phyloP scores from a whole-genome alignment of 2,888 invertebrate species.

The Silvanus unidentatus region DNA sequence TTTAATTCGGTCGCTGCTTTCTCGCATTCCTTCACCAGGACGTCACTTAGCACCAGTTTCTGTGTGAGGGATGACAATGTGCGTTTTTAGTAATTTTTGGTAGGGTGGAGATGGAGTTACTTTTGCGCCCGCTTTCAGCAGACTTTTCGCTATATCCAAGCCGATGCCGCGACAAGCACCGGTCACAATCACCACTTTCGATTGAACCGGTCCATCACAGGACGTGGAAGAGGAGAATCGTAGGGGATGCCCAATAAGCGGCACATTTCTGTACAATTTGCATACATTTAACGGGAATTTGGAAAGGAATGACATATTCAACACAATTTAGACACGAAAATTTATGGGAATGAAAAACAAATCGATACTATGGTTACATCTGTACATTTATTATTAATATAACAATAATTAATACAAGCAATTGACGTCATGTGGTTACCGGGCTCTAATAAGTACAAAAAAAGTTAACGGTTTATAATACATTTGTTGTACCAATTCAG shows the following conservation, averaged over 20 bases:
- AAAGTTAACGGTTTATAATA: not conserved
- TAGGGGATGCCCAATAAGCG: too few relatives aligned
- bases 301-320: too few relatives aligned
- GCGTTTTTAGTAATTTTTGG: too few relatives aligned
- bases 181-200: slow-evolving; percentile 63
- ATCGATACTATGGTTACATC: too few relatives aligned
- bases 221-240: not conserved
- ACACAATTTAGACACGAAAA: too few relatives aligned
- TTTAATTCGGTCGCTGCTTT: slow-evolving; percentile 45
- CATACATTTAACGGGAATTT: too few relatives aligned
- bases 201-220: slow-evolving; percentile 44
- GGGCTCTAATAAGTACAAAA: not conserved
- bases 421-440: too few relatives aligned
- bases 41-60: slow-evolving; percentile 42
- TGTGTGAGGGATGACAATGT: slow-evolving; percentile 4
- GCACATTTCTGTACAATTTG: too few relatives aligned
- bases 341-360: too few relatives aligned
- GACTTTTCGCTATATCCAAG: slow-evolving; percentile 57
- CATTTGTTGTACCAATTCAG: not conserved
- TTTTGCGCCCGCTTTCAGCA: slow-evolving; percentile 63
- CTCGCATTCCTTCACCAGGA: slow-evolving; percentile 41
- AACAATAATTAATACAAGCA: too few relatives aligned
- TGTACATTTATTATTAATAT: too few relatives aligned
- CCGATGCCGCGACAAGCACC: slow-evolving; percentile 66
- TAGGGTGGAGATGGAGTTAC: slow-evolving; percentile 44